phyloP scores from a whole-genome alignment of 2,113 vertebrate genomes.

The Uropsilus gracilis region DNA sequence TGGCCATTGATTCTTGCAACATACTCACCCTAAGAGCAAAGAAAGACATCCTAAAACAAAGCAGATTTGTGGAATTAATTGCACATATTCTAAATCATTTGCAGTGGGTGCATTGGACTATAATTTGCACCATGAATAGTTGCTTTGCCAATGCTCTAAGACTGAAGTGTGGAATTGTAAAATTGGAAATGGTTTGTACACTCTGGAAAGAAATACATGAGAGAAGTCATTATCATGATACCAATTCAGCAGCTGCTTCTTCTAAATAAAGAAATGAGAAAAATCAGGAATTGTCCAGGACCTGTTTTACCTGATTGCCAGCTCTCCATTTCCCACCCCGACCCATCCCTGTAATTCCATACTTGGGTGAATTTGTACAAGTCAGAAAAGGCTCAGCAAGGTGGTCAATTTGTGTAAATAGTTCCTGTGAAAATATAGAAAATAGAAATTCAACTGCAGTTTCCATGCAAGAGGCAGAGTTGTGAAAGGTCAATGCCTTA shows the following conservation, averaged over 20 bases:
- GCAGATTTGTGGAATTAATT: background rate
- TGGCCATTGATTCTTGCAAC: constrained; percentile 25
- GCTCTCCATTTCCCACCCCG: accelerated
- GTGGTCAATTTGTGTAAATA: background rate
- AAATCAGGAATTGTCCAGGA: background rate
- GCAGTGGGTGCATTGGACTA: background rate
- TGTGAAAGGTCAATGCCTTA: background rate
- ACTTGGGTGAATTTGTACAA: background rate
- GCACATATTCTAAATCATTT: background rate
- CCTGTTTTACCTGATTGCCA: background rate
- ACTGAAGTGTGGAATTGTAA: background rate
- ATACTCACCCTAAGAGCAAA: background rate
- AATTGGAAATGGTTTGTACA: background rate
- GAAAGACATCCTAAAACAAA: background rate
- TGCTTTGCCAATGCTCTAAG: background rate
- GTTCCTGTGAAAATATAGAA: background rate
- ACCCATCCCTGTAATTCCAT: background rate
- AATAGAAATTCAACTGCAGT: background rate
- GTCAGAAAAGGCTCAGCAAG: background rate
- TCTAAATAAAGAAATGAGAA: background rate
- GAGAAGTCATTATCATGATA: background rate
- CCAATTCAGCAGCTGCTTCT: background rate
- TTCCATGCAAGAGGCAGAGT: background rate
- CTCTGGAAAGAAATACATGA: background rate
- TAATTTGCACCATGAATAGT: background rate